phyloP scores from a whole-genome alignment of 2,888 invertebrate species.

The Hypsopygia costalis region DNA sequence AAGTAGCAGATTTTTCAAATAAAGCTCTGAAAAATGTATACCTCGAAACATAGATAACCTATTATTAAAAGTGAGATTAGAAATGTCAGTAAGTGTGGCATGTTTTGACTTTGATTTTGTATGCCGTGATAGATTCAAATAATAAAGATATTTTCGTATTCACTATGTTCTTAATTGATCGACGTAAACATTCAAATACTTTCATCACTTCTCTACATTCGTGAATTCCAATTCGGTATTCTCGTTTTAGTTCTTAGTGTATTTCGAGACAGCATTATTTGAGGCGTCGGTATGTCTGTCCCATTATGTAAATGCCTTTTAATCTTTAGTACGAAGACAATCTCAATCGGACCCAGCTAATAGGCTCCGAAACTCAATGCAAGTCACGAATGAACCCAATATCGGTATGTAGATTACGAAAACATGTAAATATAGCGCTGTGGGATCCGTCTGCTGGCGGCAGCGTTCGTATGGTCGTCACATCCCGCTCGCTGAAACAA shows the following conservation, averaged over 20 bases:
- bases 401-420: conserved; percentile 59
- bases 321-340: conserved; percentile 43
- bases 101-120: too few relatives aligned
- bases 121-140: too few relatives aligned
- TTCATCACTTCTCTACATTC: too few relatives aligned
- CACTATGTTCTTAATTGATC: neutral
- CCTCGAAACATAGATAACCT: too few relatives aligned
- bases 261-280: conserved; percentile 29
- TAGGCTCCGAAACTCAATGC: conserved; percentile 49
- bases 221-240: neutral
- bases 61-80: too few relatives aligned
- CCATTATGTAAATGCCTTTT: conserved; percentile 59
- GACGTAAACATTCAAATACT: neutral
- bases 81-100: too few relatives aligned
- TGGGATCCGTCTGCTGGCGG: conserved; percentile 20
- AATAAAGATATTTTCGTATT: neutral
- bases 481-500: conserved; percentile 43
- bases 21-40: too few relatives aligned
- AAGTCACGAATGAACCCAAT: conserved; percentile 64
- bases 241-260: conserved; percentile 1
- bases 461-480: conserved; percentile 26
- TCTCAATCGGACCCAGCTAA: conserved; percentile 33
- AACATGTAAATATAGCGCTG: conserved; percentile 59
- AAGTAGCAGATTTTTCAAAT: too few relatives aligned
- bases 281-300: conserved; percentile 57